A percentile compares a stretch with the other conserved stretches of the same genome.
Evolutionary conservation across 2,113 vertebrate genomes (phyloP).

Genomic region (Pheucticus melanocephalus): DNA sequence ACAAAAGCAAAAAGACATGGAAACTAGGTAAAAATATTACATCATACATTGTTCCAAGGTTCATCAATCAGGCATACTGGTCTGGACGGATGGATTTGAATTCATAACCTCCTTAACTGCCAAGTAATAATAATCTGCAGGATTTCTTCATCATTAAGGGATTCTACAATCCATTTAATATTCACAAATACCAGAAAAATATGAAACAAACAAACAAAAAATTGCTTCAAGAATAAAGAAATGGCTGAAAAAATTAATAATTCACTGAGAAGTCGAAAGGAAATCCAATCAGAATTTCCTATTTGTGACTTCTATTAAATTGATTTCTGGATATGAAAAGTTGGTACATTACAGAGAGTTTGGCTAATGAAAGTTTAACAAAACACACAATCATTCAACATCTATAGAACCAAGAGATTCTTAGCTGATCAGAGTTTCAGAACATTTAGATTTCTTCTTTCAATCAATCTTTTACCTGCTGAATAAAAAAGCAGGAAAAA

Average conservation of each 20-base stretch:
- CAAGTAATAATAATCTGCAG: neutral
- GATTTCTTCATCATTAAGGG: neutral
- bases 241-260: neutral
- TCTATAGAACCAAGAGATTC: neutral
- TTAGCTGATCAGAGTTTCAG: neutral
- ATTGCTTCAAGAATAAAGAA: neutral
- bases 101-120: neutral
- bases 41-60: neutral
- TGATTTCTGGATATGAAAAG: neutral
- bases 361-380: neutral
- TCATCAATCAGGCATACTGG: neutral
- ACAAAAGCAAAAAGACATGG: fast-evolving
- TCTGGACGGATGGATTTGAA: neutral
- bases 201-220: neutral
- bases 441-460: neutral
- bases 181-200: neutral
- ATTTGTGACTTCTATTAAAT: neutral
- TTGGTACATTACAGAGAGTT: neutral
- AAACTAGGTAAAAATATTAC: neutral
- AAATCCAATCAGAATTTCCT: neutral
- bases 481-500: neutral
- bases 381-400: neutral
- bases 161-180: neutral
- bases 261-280: neutral
- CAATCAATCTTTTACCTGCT: neutral